phyloP scores from a whole-genome alignment of 2,113 vertebrate species.

The Salvelinus alpinus region DNA sequence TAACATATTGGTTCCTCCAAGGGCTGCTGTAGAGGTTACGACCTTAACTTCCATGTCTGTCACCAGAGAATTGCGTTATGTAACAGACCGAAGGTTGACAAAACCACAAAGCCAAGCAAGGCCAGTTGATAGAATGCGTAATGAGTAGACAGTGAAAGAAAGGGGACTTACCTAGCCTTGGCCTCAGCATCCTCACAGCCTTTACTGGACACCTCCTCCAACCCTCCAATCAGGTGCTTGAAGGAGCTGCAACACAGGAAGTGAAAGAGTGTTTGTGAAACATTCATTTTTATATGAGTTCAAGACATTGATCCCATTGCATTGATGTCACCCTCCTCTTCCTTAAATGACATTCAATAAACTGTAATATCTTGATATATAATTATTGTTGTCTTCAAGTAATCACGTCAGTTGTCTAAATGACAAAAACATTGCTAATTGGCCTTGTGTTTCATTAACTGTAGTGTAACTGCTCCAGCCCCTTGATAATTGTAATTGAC shows the following conservation, averaged over 20 bases:
- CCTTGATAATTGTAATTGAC: no score
- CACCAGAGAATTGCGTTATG: conserved; percentile 32
- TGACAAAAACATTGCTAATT: no score
- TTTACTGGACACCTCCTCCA: conserved; percentile 92
- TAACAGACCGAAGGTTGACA: conserved; percentile 24
- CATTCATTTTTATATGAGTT: no score
- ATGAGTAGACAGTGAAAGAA: no score
- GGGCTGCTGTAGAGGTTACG: conserved; percentile 43
- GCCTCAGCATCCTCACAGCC: conserved; percentile 93
- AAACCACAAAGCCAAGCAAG: no score
- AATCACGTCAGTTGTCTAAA: no score
- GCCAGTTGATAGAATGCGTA: no score
- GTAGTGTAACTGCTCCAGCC: no score
- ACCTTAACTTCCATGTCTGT: conserved; percentile 26
- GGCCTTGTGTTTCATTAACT: no score
- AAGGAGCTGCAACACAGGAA: conserved; percentile 84
- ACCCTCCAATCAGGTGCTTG: conserved; percentile 92
- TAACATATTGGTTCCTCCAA: conserved; percentile 50
- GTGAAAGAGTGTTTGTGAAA: neutral
- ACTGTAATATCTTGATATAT: no score
- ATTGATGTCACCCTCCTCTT: no score
- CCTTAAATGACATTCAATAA: no score
- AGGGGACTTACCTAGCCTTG: conserved; percentile 86
- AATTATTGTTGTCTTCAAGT: neutral
- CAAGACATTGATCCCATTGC: neutral